These are phyloP conservation scores for Nesidiocoris tenuis DNA, from an alignment of 2,888 invertebrate genomes.

Conservation along the genomic window DNA sequence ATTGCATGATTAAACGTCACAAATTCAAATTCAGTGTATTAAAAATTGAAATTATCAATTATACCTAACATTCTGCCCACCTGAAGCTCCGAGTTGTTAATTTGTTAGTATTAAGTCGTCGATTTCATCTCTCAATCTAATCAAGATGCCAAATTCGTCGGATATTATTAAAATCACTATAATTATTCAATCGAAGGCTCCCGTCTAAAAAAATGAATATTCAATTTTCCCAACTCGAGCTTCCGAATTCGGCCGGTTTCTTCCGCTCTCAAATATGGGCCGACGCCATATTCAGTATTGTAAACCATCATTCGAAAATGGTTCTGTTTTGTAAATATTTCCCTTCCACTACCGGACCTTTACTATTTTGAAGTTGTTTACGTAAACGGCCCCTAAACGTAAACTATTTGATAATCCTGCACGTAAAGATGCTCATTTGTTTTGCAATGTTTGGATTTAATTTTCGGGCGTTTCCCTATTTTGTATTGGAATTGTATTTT, in stretches of 20 bases:
- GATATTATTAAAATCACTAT: no score
- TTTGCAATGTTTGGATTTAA: not conserved
- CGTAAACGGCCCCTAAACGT: not conserved
- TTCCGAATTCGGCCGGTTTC: not conserved
- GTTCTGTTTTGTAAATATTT: not conserved
- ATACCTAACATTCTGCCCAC: no score
- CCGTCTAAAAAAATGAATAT: no score
- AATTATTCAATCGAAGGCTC: no score
- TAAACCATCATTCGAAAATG: not conserved
- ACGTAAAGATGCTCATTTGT: not conserved
- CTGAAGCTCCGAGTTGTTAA: no score
- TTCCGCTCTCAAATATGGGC: not conserved
- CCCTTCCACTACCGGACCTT: not conserved
- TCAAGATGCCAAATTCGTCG: no score
- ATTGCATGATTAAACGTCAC: no score
- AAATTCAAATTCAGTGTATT: no score
- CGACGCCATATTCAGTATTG: not conserved
- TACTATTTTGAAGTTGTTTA: not conserved
- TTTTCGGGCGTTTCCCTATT: not conserved
- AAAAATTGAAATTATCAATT: no score
- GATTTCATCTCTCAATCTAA: no score
- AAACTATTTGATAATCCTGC: not conserved
- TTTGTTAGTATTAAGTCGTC: no score
- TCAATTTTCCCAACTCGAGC: not conserved
- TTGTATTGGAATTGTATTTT: no score